Evolutionary conservation across 2,797 vertebrate species (phyloP), one percentile per base, ranked within the genome.

Genomic region (Chaetodon trifasciatus): DNA sequence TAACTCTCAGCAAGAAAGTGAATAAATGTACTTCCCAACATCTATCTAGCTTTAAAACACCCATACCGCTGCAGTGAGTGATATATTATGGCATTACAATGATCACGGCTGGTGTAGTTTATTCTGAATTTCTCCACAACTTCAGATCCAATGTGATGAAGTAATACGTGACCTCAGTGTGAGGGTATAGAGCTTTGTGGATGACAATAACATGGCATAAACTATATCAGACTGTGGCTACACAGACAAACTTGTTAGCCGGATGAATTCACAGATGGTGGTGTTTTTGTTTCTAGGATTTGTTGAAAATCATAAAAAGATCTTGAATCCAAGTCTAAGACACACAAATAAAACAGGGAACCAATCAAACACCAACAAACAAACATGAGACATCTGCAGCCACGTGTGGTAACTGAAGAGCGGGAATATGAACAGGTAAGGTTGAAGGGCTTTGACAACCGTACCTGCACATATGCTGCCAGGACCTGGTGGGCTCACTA

Each of bases 401-500:
- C 16, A 12, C 61, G 76, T 65, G 70, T 50, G 40, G 44, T 53
- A 52, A 65, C 1, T 55, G 64, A 74, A 56, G 35, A 85, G 70
- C 17, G 16, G 42, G 52, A 72, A 83, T 83, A 85, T 87, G 89
- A 86, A 90, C 87, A 90, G 89, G 82, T 89, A 84, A 86, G 88
- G 81, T 78, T 88, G 76, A 71, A 70, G 81, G 64, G 71, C 44
- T 17, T n/a, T 76, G 44, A 82, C 71, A 92, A 89, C 78, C 93
- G 88, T 93, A 96, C 96, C 95, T 96, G 95, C 96, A 96, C 62
- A 92, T 88, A 66, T 92, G 94, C 82, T 95, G 91, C 93, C 94
- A 95, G 85, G 94, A 86, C 78, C 62, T 88, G 86, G 86, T 94
- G 91, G 92, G 92, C 91, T 96, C 95, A 91, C 96, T 97, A 87